Base-by-base conservation (phyloP, 2,888 invertebrate genomes). In the Drosophila nr. medialis region DNA sequence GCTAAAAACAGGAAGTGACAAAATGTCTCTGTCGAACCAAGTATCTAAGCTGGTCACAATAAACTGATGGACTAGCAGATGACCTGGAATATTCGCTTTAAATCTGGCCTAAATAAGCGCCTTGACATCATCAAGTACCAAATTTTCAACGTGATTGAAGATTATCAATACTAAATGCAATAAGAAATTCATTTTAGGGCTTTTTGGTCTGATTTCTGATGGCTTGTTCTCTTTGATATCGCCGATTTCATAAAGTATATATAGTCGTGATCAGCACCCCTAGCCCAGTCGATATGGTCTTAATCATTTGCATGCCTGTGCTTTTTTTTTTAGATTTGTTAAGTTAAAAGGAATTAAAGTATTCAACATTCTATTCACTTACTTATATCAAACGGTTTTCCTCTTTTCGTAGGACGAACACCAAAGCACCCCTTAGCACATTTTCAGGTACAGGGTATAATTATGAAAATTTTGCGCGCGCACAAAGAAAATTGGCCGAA, bases 401-500 rank as follows among this genome's bases (percentile, higher is more conserved):
- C 24, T 24, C 15, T 24, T 15, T 24, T 4, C 4, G 8, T 8
- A 4, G 15, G 24, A 4, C 7, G 1, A 8, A 7, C 4, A 4
- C 3, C 13, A 32, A 38, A 5, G 13, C 32, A 67, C 64, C 30
- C 2, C 5, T 58, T 49, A 32, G 51, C 55, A 53, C 1, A 1
- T 45, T 24, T 36, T 10, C 1, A 13, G 27, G 15, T 58, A 58
- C 59, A 51, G 67, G 61, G 60, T 66, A 72, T 55, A 68, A 72
- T 78, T 70, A 75, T 79, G 73, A 85, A 81, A 78, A 79, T 77
- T 45, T 75, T 75, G 87, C 81, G 78, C 75, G 70, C 83, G 80
- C 66, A 68, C 72, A 66, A 72, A 69, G 71, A 83, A 80, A 85
- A 89, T 87, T 80, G 68, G 72, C 53, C 67, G 75, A 80, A 83